These are phyloP conservation scores for Microctonus hyperodae DNA, from an alignment of 2,888 invertebrate species.

Conservation along the genomic window DNA sequence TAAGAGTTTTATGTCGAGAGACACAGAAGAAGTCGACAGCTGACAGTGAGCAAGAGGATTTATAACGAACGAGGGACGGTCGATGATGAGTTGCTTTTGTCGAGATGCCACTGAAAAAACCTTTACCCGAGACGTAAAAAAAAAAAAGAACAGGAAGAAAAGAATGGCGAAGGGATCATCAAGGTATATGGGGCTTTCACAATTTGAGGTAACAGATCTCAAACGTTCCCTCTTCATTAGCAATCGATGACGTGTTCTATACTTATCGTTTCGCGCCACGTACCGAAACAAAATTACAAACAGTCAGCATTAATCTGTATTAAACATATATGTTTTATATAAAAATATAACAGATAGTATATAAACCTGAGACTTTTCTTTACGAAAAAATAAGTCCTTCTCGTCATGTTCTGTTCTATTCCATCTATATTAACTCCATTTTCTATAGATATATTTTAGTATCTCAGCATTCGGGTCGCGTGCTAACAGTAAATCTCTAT, in stretches of 20 bases:
- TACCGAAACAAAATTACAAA: conserved; percentile 52
- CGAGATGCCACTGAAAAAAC: not conserved
- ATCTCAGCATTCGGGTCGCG: conserved; percentile 45
- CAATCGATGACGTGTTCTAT: not conserved
- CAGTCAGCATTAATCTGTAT: conserved; percentile 53
- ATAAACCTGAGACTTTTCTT: not conserved
- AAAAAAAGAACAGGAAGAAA: not conserved
- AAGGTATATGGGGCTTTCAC: not conserved
- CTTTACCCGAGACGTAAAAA: not conserved
- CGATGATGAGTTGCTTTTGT: conserved; percentile 2
- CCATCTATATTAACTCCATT: not conserved
- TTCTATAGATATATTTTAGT: no score
- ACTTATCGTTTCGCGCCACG: conserved; percentile 48
- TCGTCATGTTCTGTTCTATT: not conserved
- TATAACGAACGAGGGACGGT: not conserved
- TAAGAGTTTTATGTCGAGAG: not conserved
- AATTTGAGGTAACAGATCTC: conserved; percentile 18
- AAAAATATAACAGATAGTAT: conserved; percentile 33
- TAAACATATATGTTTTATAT: conserved; percentile 26
- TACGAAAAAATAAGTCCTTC: not conserved
- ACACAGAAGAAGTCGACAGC: not conserved
- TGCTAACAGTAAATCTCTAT: conserved; percentile 48
- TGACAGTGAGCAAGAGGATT: not conserved
- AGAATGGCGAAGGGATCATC: not conserved
- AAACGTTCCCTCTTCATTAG: conserved; percentile 28